Base-by-base conservation (phyloP, 1,140 invertebrate species). In the Drosophila mojavensis region DNA sequence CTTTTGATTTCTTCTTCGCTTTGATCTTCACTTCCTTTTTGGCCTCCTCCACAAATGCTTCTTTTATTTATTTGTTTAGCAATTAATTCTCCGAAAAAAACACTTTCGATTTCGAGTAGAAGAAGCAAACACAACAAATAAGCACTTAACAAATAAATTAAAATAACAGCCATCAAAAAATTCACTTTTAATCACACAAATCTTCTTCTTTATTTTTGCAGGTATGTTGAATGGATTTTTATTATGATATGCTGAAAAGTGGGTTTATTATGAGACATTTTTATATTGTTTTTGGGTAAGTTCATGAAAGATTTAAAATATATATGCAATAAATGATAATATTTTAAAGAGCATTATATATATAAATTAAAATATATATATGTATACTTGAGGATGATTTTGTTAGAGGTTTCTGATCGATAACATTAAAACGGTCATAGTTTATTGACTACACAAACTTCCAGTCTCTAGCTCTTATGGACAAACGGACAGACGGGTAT, bases 11-110 rank as follows among this genome's bases (percentile, higher is more conserved):
- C 50, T 62, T 60, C 70, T 75, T 70, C 61, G 65, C 70, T 75
- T 75, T 68, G 65, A 84, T 66, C 56, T 65, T 47, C 55, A 77
- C 61, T 73, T 74, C 66, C 75, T 58, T 69, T 79, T 45, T 9
- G 5, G 15, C 13, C 17, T 50, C 17, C 54, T 53, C 55, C 45
- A 61, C 15, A 58, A 64, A 47, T 62, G 67, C 61, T 62, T 50
- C 43, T 59, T 70, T 71, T 66, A 66, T 75, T 86, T 89, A 64
- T 89, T 89, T 89, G 54, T 53, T 68, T 68, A 73, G 62, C 70
- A 78, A 81, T 81, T 78, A 85, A 53, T 28, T 43, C 45, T 55
- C 36, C 11, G 28, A 30, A 33, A 39, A 39, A 39, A 69, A 68
- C 78, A 70, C 84, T 75, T 79, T 75, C 63, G 20, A 39, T 75